Evolutionary conservation across 2,888 invertebrate species (phyloP).

Genomic region (Augiades crinisus): DNA sequence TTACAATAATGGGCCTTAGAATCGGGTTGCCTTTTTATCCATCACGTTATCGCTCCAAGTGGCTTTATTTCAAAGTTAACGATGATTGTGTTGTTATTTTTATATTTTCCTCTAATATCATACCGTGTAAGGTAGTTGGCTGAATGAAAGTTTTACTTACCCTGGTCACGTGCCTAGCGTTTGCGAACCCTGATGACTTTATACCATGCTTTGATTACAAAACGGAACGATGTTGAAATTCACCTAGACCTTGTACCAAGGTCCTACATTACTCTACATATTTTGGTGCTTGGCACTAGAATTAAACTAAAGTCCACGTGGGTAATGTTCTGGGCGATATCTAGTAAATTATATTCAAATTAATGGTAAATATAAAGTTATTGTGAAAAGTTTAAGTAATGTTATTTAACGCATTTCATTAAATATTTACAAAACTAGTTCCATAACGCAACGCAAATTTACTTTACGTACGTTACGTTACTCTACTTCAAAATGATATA

Average conservation of each 20-base stretch:
- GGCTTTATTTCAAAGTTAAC: too few relatives aligned
- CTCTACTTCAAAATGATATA: too few relatives aligned
- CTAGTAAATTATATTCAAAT: too few relatives aligned
- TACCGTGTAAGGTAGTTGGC: conserved; percentile 19
- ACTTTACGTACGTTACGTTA: too few relatives aligned
- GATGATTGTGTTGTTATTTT: conserved; percentile 18
- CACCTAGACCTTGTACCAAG: not conserved
- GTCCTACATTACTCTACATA: not conserved
- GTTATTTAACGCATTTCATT: too few relatives aligned
- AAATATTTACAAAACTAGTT: too few relatives aligned
- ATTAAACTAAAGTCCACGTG: too few relatives aligned
- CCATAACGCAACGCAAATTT: too few relatives aligned
- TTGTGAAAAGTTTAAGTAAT: too few relatives aligned
- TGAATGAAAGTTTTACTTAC: conserved; percentile 39
- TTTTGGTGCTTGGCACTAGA: not conserved
- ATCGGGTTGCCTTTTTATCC: conserved; percentile 16
- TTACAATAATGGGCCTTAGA: conserved; percentile 16
- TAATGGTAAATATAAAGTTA: too few relatives aligned
- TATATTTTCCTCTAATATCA: conserved; percentile 18
- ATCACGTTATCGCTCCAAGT: conserved; percentile 22
- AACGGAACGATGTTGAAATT: conserved; percentile 15
- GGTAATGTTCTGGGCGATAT: too few relatives aligned
- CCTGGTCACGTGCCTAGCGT: conserved; percentile 49
- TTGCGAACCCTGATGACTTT: conserved; percentile 49
- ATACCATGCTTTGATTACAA: conserved; percentile 43